These are phyloP conservation scores for Brachyrhaphis roseni DNA, from an alignment of 2,797 vertebrate species.

Conservation along the genomic window DNA sequence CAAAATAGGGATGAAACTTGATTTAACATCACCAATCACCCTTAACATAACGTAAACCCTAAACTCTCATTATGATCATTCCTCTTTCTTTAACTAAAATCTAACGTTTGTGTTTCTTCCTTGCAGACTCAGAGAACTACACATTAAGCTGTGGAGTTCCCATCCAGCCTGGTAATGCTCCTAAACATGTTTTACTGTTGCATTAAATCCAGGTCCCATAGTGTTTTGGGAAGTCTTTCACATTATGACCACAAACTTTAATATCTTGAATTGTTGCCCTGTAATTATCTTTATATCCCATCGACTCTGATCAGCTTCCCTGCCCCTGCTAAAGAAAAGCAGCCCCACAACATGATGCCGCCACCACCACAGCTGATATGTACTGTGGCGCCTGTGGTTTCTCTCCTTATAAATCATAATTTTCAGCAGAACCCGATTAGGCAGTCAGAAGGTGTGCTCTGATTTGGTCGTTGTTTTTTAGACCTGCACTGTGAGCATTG, in stretches of 20 bases:
- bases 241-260: background rate
- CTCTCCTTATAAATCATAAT: background rate
- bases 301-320: background rate
- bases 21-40: constrained; percentile 39
- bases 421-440: background rate
- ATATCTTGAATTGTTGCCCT: background rate
- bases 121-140: constrained; percentile 92
- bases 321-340: background rate
- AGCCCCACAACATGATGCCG: background rate
- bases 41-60: background rate
- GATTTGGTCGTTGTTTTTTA: background rate
- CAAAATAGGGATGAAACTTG: constrained; percentile 23
- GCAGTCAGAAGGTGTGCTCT: background rate
- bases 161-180: constrained; percentile 80
- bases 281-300: background rate
- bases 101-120: constrained; percentile 23
- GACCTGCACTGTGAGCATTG: background rate
- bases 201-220: background rate
- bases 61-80: constrained; percentile 7
- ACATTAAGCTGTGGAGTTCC: constrained; percentile 90
- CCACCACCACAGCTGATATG: background rate
- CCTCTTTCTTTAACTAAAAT: background rate
- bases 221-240: background rate
- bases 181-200: constrained; percentile 87
- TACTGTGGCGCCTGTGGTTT: background rate